Evolutionary conservation across 2,888 invertebrate genomes (phyloP).

Genomic region (Lordiphosa fenestrarum): DNA sequence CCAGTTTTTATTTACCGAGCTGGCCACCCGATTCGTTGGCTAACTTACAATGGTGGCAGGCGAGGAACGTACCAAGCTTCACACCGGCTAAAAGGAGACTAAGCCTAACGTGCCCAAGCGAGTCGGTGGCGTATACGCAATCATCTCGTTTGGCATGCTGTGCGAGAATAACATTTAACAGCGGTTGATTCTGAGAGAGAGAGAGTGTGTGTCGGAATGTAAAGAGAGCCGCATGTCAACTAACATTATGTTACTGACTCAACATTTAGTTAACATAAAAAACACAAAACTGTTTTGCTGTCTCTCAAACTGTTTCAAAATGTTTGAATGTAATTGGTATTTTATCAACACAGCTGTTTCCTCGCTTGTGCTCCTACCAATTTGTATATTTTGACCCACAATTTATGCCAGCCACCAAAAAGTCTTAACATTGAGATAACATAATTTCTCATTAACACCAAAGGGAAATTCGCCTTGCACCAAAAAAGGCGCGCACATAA

Average conservation of each 20-base stretch:
- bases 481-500: constrained; percentile 35
- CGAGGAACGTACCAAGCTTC: constrained; percentile 50
- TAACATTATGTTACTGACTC: constrained; percentile 10
- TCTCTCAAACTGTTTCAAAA: too few relatives aligned
- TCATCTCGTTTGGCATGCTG: constrained; percentile 15
- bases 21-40: too few relatives aligned
- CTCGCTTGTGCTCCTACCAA: too few relatives aligned
- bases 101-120: constrained; percentile 37
- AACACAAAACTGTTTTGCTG: too few relatives aligned
- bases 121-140: constrained; percentile 49
- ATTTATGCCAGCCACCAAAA: constrained; percentile 21
- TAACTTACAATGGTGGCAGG: constrained; percentile 16
- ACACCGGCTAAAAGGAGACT: constrained; percentile 72
- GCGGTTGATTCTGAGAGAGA: constrained; percentile 21
- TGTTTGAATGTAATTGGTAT: too few relatives aligned
- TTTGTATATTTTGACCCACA: constrained; percentile 6
- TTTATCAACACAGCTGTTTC: too few relatives aligned
- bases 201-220: neutral
- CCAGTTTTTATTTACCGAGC: constrained; percentile 12
- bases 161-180: constrained; percentile 8
- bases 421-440: constrained; percentile 64
- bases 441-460: constrained; percentile 70
- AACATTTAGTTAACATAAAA: too few relatives aligned
- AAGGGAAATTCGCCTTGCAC: constrained; percentile 47
- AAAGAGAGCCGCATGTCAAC: constrained; percentile 12